Evolutionary conservation across 2,888 invertebrate genomes (phyloP).

Genomic region (Pandemis heparana): DNA sequence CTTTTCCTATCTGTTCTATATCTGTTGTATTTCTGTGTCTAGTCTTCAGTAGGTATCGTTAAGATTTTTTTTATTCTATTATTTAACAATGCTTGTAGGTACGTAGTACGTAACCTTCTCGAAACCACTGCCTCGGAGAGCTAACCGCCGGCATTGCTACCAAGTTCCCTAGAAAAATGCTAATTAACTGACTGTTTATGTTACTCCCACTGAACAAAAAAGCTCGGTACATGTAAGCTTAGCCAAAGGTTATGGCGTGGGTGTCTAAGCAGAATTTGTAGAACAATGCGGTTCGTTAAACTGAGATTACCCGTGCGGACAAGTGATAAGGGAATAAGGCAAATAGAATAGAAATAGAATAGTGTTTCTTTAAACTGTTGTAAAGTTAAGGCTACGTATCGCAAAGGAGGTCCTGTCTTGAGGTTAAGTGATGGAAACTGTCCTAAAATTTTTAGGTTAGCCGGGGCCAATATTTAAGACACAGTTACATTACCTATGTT

Average conservation of each 20-base stretch:
- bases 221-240: slow-evolving; percentile 17
- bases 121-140: background rate
- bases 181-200: slow-evolving; percentile 22
- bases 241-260: slow-evolving; percentile 30
- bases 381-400: too few species aligned
- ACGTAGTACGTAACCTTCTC: too few species aligned
- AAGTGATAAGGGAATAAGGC: background rate
- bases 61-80: too few species aligned
- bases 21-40: too few species aligned
- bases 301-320: background rate
- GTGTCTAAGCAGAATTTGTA: slow-evolving; percentile 20
- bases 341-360: background rate
- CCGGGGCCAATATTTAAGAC: background rate
- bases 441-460: background rate
- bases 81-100: too few species aligned
- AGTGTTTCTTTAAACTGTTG: background rate
- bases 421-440: background rate
- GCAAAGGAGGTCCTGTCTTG: background rate
- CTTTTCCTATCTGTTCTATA: too few species aligned
- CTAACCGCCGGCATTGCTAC: background rate
- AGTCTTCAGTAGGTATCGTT: too few species aligned
- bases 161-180: slow-evolving; percentile 1
- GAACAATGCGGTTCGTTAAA: slow-evolving; percentile 15
- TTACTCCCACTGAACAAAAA: slow-evolving; percentile 25
- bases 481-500: too few species aligned